Percentiles rank a stretch among this genome's conserved stretches.
Evolutionary conservation across 2,797 vertebrate genomes (phyloP).

Genomic region (Leuciscus waleckii): DNA sequence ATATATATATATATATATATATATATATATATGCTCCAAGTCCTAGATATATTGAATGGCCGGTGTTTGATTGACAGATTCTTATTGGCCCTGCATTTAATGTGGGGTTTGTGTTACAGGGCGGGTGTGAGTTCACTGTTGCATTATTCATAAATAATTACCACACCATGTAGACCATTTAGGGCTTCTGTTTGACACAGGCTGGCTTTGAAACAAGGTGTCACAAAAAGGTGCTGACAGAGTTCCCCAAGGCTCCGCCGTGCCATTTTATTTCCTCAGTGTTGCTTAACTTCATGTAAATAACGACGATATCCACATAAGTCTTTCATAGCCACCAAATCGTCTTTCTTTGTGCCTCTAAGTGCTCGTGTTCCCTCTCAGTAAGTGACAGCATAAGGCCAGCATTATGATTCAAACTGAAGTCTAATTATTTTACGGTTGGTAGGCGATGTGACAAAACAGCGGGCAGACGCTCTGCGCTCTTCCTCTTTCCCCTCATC

Average conservation of each 20-base stretch:
- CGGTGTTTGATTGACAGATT: conserved; percentile 47
- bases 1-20: no score
- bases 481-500: conserved; percentile 35
- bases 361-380: conserved; percentile 53
- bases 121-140: conserved; percentile 47
- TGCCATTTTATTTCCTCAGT: background rate
- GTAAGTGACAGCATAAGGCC: conserved; percentile 61
- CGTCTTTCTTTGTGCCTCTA: conserved; percentile 29
- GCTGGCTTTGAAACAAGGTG: conserved; percentile 28
- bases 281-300: background rate
- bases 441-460: conserved; percentile 59
- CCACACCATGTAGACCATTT: conserved; percentile 49
- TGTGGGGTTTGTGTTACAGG: conserved; percentile 48
- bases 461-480: conserved; percentile 55
- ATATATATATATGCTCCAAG: no score
- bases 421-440: conserved; percentile 67
- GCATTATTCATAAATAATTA: conserved; percentile 61
- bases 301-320: background rate
- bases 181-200: conserved; percentile 48
- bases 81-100: conserved; percentile 47
- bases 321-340: conserved; percentile 12
- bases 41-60: background rate
- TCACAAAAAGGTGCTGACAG: conserved; percentile 38
- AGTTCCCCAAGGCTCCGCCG: background rate
- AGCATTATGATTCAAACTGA: conserved; percentile 69